Conservation (phyloP, 2,797 vertebrate species). For the Myioborus miniatus region DNA sequence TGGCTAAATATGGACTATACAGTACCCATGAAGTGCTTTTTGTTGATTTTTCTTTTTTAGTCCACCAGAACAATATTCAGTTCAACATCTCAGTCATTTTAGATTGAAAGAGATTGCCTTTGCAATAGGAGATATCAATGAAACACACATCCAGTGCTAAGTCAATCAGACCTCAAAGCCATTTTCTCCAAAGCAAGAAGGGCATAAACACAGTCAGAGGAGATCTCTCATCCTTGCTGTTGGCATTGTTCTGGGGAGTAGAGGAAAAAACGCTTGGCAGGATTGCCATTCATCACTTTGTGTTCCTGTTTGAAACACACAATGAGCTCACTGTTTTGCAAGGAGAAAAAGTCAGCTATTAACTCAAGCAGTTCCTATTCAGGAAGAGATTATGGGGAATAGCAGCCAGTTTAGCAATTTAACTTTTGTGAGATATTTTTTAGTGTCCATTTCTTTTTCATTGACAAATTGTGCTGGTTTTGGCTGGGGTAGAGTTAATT, state of each 20-base stretch:
- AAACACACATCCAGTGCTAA: not conserved
- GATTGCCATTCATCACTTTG: not conserved
- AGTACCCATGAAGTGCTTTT: not conserved
- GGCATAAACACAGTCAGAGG: not conserved
- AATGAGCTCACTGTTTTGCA: constrained; percentile 17
- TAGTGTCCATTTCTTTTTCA: not conserved
- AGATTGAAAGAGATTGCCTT: not conserved
- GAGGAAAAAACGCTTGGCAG: not conserved
- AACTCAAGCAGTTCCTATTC: not conserved
- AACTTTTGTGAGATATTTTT: not conserved
- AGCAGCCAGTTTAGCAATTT: not conserved
- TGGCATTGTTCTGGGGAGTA: not conserved
- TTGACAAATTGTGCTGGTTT: not conserved
- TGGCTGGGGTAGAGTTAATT: not conserved
- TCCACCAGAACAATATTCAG: not conserved
- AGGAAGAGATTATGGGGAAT: not conserved
- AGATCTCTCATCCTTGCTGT: not conserved
- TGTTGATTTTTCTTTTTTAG: not conserved
- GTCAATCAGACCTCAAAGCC: not conserved
- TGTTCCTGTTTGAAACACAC: not conserved
- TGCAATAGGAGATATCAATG: not conserved
- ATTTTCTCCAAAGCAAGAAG: constrained; percentile 2
- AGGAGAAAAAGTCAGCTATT: not conserved
- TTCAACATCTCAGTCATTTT: not conserved
- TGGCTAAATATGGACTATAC: not conserved